Evolutionary conservation across 2,888 invertebrate genomes (phyloP).

Genomic region (Lapara coniferarum): DNA sequence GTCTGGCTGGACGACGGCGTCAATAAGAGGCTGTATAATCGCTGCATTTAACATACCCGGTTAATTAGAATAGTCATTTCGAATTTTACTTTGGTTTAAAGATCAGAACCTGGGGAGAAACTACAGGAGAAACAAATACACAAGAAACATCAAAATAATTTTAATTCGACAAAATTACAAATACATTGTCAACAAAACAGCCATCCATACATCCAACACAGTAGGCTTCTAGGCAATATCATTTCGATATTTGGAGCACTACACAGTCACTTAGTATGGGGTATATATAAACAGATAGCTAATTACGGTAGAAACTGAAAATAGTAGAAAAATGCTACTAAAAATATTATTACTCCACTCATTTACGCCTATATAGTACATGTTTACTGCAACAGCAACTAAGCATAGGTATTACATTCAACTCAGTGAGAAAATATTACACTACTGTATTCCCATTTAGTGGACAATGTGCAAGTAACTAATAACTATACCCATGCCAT

Average conservation of each 20-base stretch:
- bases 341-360: neutral
- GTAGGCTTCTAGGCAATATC: conserved; percentile 30
- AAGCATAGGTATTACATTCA: neutral
- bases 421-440: neutral
- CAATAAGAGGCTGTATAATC: too few relatives aligned
- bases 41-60: too few relatives aligned
- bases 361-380: neutral
- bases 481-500: neutral
- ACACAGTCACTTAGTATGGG: conserved; percentile 2
- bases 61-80: too few relatives aligned
- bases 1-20: too few relatives aligned
- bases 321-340: conserved; percentile 1
- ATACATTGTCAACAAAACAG: conserved; percentile 40
- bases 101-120: too few relatives aligned
- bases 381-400: neutral
- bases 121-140: neutral
- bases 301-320: conserved; percentile 4
- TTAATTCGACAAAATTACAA: conserved; percentile 41
- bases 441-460: neutral
- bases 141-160: conserved; percentile 41
- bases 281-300: conserved; percentile 3
- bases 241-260: conserved; percentile 22
- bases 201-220: conserved; percentile 33
- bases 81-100: too few relatives aligned
- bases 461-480: conserved; percentile 1